Base-by-base conservation (phyloP, 1,140 invertebrate genomes). In the Pygmarrhopalites habei region DNA sequence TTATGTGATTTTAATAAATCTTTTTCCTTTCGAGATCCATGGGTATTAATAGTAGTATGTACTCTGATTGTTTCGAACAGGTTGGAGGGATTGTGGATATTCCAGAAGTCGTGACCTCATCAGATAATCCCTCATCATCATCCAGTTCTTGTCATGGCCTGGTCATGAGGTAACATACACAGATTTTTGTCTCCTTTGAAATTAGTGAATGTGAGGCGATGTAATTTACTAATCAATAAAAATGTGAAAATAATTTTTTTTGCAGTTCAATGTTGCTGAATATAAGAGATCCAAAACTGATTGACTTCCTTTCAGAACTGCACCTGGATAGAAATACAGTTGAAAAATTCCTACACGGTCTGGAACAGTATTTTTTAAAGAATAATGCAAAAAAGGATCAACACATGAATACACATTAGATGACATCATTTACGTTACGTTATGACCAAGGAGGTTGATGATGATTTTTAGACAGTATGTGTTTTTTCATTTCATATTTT, bases 361-460 rank as follows among this genome's bases (percentile, higher is more conserved):
- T 7, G 25, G 4, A 14, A 46, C 28, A 3, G 19, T 47, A 10
- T 4, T 47, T n/a, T 32, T 7, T 47, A 12, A 12, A 35, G 7
- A 12, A 5, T 47, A 5, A 23, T 47, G 4, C 44, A 1, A 25
- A 19, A 21, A 52, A 26, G 17, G 7, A 28, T 1, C 49, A 44
- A 35, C 28, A 19, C 2, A 92, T 74, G 84, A 89, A 64, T 92
- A 89, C 73, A 86, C 82, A 12, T 80, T 89, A 67, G 82, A 86
- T 56, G 89, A 93, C 76, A 76, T 94, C 28, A 75, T 91, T 41
- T 80, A 82, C 64, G 82, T 41, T 80, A 82, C 64, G 82, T 86
- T 66, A 79, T 90, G 63, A 85, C 81, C 1, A 80, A 86, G 71
- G 84, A 90, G 65, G 91, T 94, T 77, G 52, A 81, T 81, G 72